A percentile compares a stretch with the other conserved stretches of the same genome.
Evolutionary conservation across 1,140 invertebrate species (phyloP).

Genomic region (Saccostrea echinata): DNA sequence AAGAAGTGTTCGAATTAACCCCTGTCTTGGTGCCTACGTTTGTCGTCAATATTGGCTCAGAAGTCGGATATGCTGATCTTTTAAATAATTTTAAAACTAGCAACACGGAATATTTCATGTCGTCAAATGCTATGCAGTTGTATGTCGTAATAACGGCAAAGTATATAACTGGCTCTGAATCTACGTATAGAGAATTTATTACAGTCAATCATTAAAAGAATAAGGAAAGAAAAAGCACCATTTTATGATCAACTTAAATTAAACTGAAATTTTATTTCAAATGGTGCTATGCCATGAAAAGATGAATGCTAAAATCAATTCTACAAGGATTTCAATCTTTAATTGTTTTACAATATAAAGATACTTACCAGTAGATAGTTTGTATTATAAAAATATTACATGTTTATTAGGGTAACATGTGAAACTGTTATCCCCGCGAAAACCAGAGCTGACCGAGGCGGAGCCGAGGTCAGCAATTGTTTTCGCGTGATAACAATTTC

Average conservation of each 20-base stretch:
- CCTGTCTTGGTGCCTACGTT: neutral
- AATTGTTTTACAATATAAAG: too few species aligned
- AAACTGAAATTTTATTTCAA: neutral
- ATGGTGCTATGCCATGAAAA: too few species aligned
- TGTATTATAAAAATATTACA: too few species aligned
- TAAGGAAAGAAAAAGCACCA: neutral
- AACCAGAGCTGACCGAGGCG: too few species aligned
- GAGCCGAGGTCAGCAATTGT: too few species aligned
- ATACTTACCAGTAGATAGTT: too few species aligned
- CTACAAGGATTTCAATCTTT: too few species aligned
- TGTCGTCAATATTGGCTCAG: slow-evolving; percentile 21
- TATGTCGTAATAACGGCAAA: slow-evolving; percentile 17
- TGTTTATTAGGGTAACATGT: too few species aligned
- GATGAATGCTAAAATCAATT: too few species aligned
- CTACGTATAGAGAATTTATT: neutral
- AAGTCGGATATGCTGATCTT: neutral
- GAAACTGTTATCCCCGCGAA: too few species aligned
- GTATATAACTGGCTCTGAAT: neutral
- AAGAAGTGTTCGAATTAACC: slow-evolving; percentile 22
- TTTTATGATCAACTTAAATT: neutral
- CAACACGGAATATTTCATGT: neutral
- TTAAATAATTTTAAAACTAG: neutral
- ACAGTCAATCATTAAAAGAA: neutral
- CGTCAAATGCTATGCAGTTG: neutral
- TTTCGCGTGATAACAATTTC: too few species aligned